These are phyloP conservation scores for Adela reaumurella DNA, from an alignment of 2,888 invertebrate genomes.

Conservation along the genomic window DNA sequence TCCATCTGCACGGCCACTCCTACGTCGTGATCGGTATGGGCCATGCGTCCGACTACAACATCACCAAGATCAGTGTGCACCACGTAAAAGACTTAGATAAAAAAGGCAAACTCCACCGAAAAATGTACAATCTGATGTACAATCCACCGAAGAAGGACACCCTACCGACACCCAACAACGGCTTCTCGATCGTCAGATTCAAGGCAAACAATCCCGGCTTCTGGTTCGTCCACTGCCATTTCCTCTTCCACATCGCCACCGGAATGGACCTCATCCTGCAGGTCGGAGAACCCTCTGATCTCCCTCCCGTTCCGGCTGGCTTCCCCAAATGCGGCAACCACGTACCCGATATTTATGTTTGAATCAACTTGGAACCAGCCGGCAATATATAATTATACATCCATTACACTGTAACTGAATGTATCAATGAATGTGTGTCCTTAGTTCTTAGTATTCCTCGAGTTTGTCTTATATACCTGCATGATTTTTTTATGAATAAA, in stretches of 20 bases:
- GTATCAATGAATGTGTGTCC: conserved; percentile 52
- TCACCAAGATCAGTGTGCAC: conserved; percentile 86
- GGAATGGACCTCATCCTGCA: conserved; percentile 88
- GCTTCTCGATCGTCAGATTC: conserved; percentile 88
- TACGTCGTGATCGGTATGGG: conserved; percentile 90
- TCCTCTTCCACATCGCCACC: conserved; percentile 90
- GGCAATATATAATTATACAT: conserved; percentile 39
- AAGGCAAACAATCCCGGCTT: conserved; percentile 89
- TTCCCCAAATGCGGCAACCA: conserved; percentile 87
- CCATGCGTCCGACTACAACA: conserved; percentile 80
- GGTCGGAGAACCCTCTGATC: conserved; percentile 80
- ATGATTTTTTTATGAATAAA: too few relatives aligned
- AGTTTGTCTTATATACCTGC: conserved; percentile 38
- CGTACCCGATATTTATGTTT: conserved; percentile 66
- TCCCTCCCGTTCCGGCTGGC: conserved; percentile 78
- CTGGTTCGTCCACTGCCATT: conserved; percentile 94
- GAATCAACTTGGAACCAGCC: conserved; percentile 44
- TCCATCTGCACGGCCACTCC: conserved; percentile 88
- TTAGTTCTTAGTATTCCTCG: conserved; percentile 53
- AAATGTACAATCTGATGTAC: conserved; percentile 69
- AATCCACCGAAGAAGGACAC: conserved; percentile 88
- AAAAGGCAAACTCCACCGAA: conserved; percentile 77
- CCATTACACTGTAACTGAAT: conserved; percentile 49
- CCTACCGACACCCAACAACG: conserved; percentile 91
- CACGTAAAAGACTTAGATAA: conserved; percentile 85